Evolutionary conservation across 1,140 invertebrate species (phyloP).

Genomic region (Drosophila parabipectinata): DNA sequence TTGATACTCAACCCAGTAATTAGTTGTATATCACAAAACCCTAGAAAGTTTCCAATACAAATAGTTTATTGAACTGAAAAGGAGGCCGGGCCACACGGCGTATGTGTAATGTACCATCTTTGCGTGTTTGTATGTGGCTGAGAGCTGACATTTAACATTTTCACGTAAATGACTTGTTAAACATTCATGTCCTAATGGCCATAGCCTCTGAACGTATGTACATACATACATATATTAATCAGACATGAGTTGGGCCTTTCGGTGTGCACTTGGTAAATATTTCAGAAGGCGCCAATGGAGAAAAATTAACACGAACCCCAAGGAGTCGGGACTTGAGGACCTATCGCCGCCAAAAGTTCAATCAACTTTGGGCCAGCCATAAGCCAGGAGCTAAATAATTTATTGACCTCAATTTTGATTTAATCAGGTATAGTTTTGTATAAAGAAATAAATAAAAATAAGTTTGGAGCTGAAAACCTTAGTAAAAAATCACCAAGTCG

Average conservation of each 20-base stretch:
- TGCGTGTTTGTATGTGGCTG: conserved; percentile 15
- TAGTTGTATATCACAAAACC: conserved; percentile 5
- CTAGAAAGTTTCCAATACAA: conserved; percentile 29
- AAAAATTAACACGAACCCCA: conserved; percentile 27
- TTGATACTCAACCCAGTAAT: conserved; percentile 3
- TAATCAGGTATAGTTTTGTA: conserved; percentile 10
- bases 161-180: conserved; percentile 57
- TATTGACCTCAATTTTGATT: conserved; percentile 25
- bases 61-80: conserved; percentile 46
- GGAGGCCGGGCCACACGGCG: conserved; percentile 25
- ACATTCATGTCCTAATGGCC: conserved; percentile 62
- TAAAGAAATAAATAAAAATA: neutral
- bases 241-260: conserved; percentile 25
- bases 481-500: too few relatives aligned
- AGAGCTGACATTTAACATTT: conserved; percentile 66
- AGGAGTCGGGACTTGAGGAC: conserved; percentile 6
- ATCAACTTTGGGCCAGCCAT: conserved; percentile 50
- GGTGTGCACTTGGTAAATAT: conserved; percentile 69
- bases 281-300: conserved; percentile 51
- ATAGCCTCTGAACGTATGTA: conserved; percentile 18
- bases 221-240: conserved; percentile 53
- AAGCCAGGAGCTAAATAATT: conserved; percentile 50
- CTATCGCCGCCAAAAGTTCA: conserved; percentile 51
- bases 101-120: conserved; percentile 34
- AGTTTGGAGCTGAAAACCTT: neutral